These are phyloP conservation scores for Octopus sinensis DNA, from an alignment of 1,140 invertebrate genomes.

Conservation along the genomic window DNA sequence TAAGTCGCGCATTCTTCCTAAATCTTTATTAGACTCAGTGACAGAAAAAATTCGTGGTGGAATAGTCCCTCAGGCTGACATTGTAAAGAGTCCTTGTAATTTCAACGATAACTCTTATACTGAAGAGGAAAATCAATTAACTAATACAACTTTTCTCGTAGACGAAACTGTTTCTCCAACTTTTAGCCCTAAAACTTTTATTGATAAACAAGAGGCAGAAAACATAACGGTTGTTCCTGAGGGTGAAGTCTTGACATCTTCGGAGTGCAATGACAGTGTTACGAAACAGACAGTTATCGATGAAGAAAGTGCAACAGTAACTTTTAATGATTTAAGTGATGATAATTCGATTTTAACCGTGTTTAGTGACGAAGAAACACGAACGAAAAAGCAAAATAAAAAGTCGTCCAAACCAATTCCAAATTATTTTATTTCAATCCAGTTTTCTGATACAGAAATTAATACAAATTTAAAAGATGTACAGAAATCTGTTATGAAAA, in stretches of 20 bases:
- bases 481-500: conserved; percentile 5
- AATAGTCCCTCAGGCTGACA: not conserved
- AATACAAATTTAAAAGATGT: not conserved
- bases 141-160: no score
- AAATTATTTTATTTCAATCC: not conserved
- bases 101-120: no score
- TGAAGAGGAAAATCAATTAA: no score
- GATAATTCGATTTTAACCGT: conserved; percentile 3
- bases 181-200: no score
- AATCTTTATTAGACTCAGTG: not conserved
- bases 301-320: not conserved
- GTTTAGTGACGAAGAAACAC: not conserved
- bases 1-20: not conserved
- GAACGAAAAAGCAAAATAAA: not conserved
- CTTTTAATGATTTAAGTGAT: no score
- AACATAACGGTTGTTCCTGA: no score
- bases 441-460: conserved; percentile 11
- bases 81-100: not conserved
- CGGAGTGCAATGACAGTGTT: not conserved
- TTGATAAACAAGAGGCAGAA: no score
- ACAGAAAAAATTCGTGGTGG: not conserved
- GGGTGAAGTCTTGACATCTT: no score
- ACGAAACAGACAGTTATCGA: not conserved
- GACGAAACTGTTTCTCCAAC: no score
- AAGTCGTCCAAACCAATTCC: not conserved